Base-by-base conservation (phyloP, 2,888 invertebrate genomes). In the Erebia ligea region DNA sequence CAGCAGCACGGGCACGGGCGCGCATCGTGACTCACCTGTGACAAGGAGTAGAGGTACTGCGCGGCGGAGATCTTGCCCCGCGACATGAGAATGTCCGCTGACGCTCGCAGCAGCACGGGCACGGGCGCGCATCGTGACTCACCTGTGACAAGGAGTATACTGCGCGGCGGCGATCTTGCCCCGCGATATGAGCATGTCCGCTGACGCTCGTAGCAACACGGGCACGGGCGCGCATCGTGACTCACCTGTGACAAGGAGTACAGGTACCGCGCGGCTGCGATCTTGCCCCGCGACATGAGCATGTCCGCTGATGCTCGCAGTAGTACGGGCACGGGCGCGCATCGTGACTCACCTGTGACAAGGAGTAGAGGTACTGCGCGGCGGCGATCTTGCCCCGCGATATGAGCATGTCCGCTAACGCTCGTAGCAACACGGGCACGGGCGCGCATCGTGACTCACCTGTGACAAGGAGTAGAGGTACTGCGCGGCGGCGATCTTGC, bases 251-350 rank as follows among this genome's bases (percentile, higher is more conserved):
- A 96, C 69, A 98, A 94, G 80, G 97, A 96, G 87, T 97, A 98
- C 21, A 98, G 94, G 73, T 96, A 95, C 76, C 97, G 94, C 0
- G 98, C 98, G 72, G 96, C 96, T 64, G 96, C 94, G 73, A 97
- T 95, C 77, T 96, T 95, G 15, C 96, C 96, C 73, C 96, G 95
- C 4, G 96, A 94, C 81, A 98, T 92, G 81, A 97, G 94, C 85
- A 96, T 94, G 87, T 98, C 98, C 0, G 98, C 98, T 45, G 97
- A 97, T 78, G 95, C 95, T 83, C 97, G 97, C 76, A 98, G 93
- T 66, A 25, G 25, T 3, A 25, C 25, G 4, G 25, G 25, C 25
- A 25, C 25, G 25, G 4, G 4, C 25, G 25, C 25, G 25, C 25
- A 3, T 25, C 3, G 25, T 25, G 25, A 45, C 13, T 56, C 6